Percentiles rank a stretch among this genome's conserved stretches.
Evolutionary conservation across 2,113 vertebrate species (phyloP).

Genomic region (Cyrtonyx montezumae): DNA sequence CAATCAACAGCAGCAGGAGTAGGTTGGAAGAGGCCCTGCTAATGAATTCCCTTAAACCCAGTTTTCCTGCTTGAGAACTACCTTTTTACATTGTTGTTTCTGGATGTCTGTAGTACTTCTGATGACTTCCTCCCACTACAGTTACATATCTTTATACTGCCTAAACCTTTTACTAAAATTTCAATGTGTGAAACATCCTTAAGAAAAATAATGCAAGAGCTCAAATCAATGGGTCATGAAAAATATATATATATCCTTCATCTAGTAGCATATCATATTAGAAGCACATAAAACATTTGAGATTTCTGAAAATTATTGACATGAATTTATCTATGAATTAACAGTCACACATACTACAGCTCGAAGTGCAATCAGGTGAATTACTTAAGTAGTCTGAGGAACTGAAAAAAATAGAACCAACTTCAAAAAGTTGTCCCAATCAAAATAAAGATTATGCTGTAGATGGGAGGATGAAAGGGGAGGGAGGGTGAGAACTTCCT

Average conservation of each 20-base stretch:
- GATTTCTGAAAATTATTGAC: background rate
- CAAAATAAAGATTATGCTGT: background rate
- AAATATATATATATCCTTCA: background rate
- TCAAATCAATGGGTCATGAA: background rate
- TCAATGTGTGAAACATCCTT: background rate
- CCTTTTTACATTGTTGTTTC: background rate
- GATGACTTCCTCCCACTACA: background rate
- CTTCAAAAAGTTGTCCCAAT: background rate
- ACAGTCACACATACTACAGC: background rate
- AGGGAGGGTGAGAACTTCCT: background rate
- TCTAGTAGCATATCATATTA: background rate
- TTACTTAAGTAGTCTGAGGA: background rate
- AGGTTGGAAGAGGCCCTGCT: background rate
- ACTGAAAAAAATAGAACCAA: background rate
- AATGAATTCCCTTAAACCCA: background rate
- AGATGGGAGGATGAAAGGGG: background rate
- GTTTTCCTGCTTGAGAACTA: background rate
- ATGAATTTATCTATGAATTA: background rate
- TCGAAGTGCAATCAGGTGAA: background rate
- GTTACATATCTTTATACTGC: background rate
- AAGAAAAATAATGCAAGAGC: background rate
- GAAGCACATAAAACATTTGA: fast-evolving
- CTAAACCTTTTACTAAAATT: background rate
- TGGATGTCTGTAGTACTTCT: background rate
- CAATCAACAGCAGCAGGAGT: background rate